Conservation (phyloP, 2,888 invertebrate species). For the Oscheius sp. region DNA sequence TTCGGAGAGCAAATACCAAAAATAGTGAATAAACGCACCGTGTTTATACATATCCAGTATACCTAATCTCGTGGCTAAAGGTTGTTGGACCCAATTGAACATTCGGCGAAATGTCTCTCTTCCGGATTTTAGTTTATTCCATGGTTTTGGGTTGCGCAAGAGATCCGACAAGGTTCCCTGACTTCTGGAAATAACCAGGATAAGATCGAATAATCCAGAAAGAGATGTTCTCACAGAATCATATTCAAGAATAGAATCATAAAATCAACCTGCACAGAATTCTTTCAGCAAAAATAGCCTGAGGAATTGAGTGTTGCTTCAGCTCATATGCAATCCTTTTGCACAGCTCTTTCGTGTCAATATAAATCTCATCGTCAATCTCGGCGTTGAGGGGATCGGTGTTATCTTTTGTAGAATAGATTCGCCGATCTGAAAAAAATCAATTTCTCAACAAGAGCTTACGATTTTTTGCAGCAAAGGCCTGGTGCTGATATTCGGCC, state of each 20-base stretch:
- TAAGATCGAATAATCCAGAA: not conserved
- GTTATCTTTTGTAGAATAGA: conserved; percentile 61
- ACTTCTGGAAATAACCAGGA: conserved; percentile 53
- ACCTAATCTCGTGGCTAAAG: conserved; percentile 59
- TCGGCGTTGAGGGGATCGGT: conserved; percentile 68
- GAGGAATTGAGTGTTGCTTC: conserved; percentile 92
- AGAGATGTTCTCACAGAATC: not conserved
- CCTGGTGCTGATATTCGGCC: conserved; percentile 11
- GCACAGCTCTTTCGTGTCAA: conserved; percentile 67
- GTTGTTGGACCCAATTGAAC: conserved; percentile 69
- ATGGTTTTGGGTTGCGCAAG: conserved; percentile 70
- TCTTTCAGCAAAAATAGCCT: conserved; percentile 79
- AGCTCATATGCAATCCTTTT: conserved; percentile 69
- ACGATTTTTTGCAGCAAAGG: not conserved
- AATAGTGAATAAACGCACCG: conserved; percentile 35
- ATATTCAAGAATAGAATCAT: not conserved
- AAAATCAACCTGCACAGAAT: conserved; percentile 54
- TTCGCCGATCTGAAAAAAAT: conserved; percentile 26
- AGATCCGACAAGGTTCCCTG: conserved; percentile 70
- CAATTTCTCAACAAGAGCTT: not conserved
- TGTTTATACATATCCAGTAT: conserved; percentile 68
- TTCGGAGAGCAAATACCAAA: no score
- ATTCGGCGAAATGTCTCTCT: conserved; percentile 70
- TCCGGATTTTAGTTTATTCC: conserved; percentile 70
- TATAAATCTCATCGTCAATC: conserved; percentile 69